Percentiles rank a stretch among this genome's conserved stretches.
Evolutionary conservation across 2,888 invertebrate genomes (phyloP).

Genomic region (Pheosia gnoma): DNA sequence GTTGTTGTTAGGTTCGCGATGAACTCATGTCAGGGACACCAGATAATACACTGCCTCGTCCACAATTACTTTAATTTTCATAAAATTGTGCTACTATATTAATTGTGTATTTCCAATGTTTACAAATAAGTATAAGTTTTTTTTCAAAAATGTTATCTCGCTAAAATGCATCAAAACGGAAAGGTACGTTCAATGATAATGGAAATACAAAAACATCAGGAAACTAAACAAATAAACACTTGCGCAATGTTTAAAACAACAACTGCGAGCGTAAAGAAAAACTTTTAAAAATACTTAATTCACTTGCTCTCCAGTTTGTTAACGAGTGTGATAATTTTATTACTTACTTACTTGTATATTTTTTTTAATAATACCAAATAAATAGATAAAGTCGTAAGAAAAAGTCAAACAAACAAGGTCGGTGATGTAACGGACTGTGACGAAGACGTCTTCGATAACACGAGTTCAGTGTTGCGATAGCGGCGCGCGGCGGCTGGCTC

Average conservation of each 20-base stretch:
- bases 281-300: background rate
- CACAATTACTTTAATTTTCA: conserved; percentile 58
- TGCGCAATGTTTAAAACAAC: background rate
- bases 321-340: no score
- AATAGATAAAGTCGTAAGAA: conserved; percentile 46
- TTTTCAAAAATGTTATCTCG: no score
- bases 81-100: background rate
- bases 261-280: background rate
- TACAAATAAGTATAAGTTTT: background rate
- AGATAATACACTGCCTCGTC: conserved; percentile 63
- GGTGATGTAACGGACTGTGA: conserved; percentile 72
- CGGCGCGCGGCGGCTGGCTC: conserved; percentile 25
- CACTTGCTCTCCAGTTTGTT: no score
- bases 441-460: conserved; percentile 64
- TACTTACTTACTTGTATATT: no score
- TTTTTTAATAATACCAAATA: conserved; percentile 17
- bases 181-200: no score
- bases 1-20: conserved; percentile 64
- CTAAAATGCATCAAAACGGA: no score
- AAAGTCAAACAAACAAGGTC: conserved; percentile 79
- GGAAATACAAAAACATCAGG: no score
- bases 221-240: no score
- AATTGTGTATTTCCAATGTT: background rate
- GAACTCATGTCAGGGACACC: conserved; percentile 75
- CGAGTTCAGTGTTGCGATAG: conserved; percentile 58